Base-by-base conservation (phyloP, 2,797 vertebrate genomes). In the Propithecus perrieri region DNA sequence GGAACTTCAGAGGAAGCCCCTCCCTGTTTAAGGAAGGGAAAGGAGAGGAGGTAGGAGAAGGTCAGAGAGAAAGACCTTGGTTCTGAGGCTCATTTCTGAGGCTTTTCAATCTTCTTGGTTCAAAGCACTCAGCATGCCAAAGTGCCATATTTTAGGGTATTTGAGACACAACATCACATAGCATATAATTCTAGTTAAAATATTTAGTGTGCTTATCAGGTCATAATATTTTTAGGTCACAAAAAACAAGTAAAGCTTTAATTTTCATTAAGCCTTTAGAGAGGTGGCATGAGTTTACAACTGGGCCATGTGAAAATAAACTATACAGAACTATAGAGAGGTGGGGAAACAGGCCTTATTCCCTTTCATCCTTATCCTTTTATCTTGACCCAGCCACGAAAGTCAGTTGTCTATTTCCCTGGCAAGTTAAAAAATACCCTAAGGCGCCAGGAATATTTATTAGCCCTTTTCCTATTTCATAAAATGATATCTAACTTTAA, bases 281-380 rank as follows among this genome's bases (percentile, higher is more conserved):
- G 46, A 78, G 1, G 15, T 74, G 93, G 38, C 13, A 50, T 41
- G 9, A 48, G 65, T 67, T 93, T 71, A 83, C 24, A 75, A 2
- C n/a, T 83, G 35, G 24, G 17, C 28, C 24, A 33, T 43, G 4
- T 67, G 7, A 53, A 87, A 61, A n/a, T 76, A 74, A 65, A 72
- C 48, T 69, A 75, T 38, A 48, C 26, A 90, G 38, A 48, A 90
- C 38, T 91, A n/a, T 85, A 61, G 72, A 84, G 10, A 84, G 46
- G 26, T 59, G 63, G 8, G 22, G 63, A 95, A 89, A 80, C 55
- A 33, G 38, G 38, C 69, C 74, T 79, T 57, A 76, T 67, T 75
- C 46, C 67, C 22, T 95, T 83, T 87, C 76, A 69, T 80, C 63
- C 93, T 91, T 91, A 89, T 89, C 30, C 4, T 89, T 91, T 84